Evolutionary conservation across 2,888 invertebrate genomes (phyloP).

Genomic region (Dinocampus coccinellae): DNA sequence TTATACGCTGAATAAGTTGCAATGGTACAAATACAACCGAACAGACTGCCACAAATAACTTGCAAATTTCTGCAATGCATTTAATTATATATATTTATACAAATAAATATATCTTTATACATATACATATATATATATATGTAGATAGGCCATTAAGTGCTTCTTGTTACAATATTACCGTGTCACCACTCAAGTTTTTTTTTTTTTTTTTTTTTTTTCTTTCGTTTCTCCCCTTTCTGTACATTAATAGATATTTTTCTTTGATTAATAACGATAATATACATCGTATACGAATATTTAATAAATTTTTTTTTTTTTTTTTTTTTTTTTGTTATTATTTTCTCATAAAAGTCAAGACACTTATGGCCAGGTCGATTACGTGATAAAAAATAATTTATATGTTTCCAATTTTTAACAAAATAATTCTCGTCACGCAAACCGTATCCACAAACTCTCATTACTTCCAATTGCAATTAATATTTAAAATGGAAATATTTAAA

Average conservation of each 20-base stretch:
- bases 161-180: constrained; percentile 21
- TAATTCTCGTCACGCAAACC: constrained; percentile 17
- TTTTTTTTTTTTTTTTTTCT: constrained; percentile 30
- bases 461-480: background rate
- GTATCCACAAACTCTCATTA: background rate
- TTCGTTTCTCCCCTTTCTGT: constrained; percentile 17
- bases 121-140: constrained; percentile 23
- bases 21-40: constrained; percentile 29
- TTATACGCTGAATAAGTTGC: background rate
- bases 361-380: constrained; percentile 42
- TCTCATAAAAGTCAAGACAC: constrained; percentile 19
- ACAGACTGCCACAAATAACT: constrained; percentile 64
- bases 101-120: constrained; percentile 15
- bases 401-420: constrained; percentile 13
- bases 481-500: constrained; percentile 1
- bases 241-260: constrained; percentile 29
- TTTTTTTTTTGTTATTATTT: constrained; percentile 29
- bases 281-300: constrained; percentile 31
- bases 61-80: constrained; percentile 67
- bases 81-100: constrained; percentile 55
- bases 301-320: constrained; percentile 32
- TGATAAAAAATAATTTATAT: constrained; percentile 16
- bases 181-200: constrained; percentile 19
- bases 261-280: constrained; percentile 25
- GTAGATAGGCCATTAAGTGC: constrained; percentile 29